Conservation (phyloP, 2,113 vertebrate species). For the Pelusios castaneus region DNA sequence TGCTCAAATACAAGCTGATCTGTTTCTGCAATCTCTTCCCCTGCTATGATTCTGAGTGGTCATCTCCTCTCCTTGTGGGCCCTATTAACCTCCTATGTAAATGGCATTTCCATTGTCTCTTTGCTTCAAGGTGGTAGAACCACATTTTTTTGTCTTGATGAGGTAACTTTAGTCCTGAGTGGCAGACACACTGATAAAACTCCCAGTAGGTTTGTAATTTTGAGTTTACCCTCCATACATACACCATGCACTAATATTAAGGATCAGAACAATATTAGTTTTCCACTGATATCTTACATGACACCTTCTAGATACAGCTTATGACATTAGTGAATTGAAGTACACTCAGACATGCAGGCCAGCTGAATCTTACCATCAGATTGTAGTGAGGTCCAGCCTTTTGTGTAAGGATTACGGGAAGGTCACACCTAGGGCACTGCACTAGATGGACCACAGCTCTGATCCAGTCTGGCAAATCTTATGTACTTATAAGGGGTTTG, state of each 20-base stretch:
- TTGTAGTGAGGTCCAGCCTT: background rate
- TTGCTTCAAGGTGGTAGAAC: background rate
- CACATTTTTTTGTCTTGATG: background rate
- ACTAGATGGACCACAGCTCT: background rate
- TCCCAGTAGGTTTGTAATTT: background rate
- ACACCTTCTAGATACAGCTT: background rate
- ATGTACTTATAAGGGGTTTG: background rate
- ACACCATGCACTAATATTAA: background rate
- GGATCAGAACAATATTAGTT: background rate
- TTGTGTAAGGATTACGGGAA: background rate
- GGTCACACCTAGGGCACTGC: background rate
- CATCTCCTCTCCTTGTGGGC: background rate
- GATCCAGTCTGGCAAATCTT: background rate
- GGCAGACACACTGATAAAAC: background rate
- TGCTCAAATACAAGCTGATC: background rate
- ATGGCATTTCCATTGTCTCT: background rate
- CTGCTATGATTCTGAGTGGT: background rate
- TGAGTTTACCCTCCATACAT: background rate
- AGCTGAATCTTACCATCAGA: background rate
- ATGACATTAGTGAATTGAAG: background rate
- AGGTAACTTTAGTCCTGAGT: background rate
- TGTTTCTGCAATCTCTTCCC: background rate
- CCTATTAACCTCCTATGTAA: background rate
- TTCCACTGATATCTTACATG: background rate
- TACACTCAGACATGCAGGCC: background rate